Percentiles rank a stretch among this genome's conserved stretches.
Conservation (phyloP, 2,113 vertebrate species). For the Saccopteryx bilineata region DNA sequence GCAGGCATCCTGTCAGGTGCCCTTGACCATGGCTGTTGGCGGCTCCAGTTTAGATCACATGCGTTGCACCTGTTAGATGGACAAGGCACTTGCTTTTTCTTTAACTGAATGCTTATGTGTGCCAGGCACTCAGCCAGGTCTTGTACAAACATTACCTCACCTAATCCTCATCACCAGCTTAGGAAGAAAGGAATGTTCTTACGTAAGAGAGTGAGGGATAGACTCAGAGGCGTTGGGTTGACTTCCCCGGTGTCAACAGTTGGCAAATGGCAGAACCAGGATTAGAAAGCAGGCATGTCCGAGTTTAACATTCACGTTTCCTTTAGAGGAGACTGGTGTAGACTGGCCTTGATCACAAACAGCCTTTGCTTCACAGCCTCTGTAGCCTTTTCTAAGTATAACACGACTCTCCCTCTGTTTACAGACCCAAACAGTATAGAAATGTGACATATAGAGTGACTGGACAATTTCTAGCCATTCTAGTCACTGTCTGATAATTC, state of each 20-base stretch:
- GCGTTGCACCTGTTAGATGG: neutral
- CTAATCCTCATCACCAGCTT: neutral
- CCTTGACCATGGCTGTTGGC: accelerated
- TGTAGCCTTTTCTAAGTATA: neutral
- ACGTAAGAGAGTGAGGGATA: neutral
- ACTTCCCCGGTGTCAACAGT: neutral
- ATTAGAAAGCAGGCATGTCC: neutral
- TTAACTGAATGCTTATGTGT: neutral
- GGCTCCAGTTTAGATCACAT: neutral
- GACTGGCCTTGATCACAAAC: neutral
- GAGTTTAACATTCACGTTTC: no score
- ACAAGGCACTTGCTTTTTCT: neutral
- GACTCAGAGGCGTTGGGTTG: neutral
- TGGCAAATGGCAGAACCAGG: neutral
- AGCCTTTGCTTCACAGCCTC: neutral
- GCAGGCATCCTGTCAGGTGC: accelerated
- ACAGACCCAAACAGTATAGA: neutral
- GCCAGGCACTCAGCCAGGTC: neutral
- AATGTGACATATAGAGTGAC: neutral
- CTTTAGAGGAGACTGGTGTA: no score
- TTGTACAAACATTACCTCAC: neutral
- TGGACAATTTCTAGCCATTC: neutral
- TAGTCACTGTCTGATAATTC: neutral
- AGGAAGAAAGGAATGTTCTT: constrained; percentile 29
- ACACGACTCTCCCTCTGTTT: neutral